Base-by-base conservation (phyloP, 2,797 vertebrate species). In the Carapus acus region DNA sequence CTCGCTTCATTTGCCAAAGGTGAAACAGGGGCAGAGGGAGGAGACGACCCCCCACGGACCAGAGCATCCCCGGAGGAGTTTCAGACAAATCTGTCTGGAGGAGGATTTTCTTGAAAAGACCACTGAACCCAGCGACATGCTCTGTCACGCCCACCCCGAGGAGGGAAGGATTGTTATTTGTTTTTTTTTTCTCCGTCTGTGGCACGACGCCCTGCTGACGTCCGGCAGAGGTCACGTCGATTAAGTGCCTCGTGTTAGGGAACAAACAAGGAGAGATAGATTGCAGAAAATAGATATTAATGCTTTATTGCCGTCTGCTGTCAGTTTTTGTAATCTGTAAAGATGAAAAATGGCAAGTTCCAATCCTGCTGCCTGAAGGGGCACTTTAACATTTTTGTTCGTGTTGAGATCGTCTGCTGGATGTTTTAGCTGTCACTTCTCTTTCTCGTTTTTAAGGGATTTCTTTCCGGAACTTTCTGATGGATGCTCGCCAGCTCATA, bases 81-180 rank as follows among this genome's bases (percentile, higher is more conserved):
- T 77, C 77, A 68, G 55, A 76, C 65, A 24, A 65, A 49, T 54
- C 49, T 70, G 69, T 67, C 74, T 78, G 46, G 59, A 59, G 58
- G 61, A 49, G n/a, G n/a, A n/a, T n/a, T n/a, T 36, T 77, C 69
- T 22, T 69, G 53, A 64, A 54, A 69, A 54, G 67, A 45, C 61
- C n/a, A 19, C n/a, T n/a, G n/a, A n/a, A n/a, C n/a, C n/a, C n/a
- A n/a, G n/a, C n/a, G n/a, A n/a, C 18, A n/a, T 43, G 46, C 44
- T 47, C 39, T 51, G 64, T 69, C 57, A 73, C 47, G 43, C 62
- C 62, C 41, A 49, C 58, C 51, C 67, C 33, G 43, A 70, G 55
- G 54, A 64, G 59, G 56, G 50, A 36, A 15, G 56, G 34, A 18
- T 38, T n/a, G n/a, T n/a, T n/a, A n/a, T n/a, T n/a, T n/a, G n/a